Percentiles rank a stretch among this genome's conserved stretches.
Evolutionary conservation across 2,888 invertebrate genomes (phyloP).

Genomic region (Spodoptera picta): DNA sequence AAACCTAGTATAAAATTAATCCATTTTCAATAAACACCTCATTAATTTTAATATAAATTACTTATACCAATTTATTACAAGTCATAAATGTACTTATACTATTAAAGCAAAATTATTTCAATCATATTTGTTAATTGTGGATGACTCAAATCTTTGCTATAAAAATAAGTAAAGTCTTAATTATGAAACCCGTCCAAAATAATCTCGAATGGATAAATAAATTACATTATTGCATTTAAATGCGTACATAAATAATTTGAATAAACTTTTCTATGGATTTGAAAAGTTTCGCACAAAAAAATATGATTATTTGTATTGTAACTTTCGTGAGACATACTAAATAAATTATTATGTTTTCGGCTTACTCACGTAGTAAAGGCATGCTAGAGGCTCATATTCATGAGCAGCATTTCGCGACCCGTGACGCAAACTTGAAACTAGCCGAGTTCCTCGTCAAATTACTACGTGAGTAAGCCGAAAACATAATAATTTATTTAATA

Average conservation of each 20-base stretch:
- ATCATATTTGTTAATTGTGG: not conserved
- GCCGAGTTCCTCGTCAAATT: too few relatives aligned
- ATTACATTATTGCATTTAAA: conserved; percentile 14
- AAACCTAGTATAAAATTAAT: too few relatives aligned
- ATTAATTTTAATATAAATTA: not conserved
- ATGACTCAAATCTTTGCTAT: conserved; percentile 4
- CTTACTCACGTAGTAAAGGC: too few relatives aligned
- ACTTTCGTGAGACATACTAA: too few relatives aligned
- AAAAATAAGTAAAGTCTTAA: conserved; percentile 17
- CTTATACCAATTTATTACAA: not conserved
- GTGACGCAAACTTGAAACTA: too few relatives aligned
- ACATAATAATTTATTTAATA: too few relatives aligned
- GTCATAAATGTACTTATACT: not conserved
- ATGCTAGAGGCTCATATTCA: too few relatives aligned
- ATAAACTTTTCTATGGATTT: conserved; percentile 25
- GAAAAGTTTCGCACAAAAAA: conserved; percentile 11
- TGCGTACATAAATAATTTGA: conserved; percentile 8
- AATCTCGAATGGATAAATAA: conserved; percentile 34
- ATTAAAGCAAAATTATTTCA: not conserved
- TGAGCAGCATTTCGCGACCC: too few relatives aligned
- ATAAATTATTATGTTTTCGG: too few relatives aligned
- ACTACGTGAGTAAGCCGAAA: too few relatives aligned
- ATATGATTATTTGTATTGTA: not conserved
- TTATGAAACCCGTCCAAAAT: conserved; percentile 51
- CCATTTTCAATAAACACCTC: too few relatives aligned